These are phyloP conservation scores for Sinelater perroti DNA, from an alignment of 2,888 invertebrate genomes.

Conservation along the genomic window DNA sequence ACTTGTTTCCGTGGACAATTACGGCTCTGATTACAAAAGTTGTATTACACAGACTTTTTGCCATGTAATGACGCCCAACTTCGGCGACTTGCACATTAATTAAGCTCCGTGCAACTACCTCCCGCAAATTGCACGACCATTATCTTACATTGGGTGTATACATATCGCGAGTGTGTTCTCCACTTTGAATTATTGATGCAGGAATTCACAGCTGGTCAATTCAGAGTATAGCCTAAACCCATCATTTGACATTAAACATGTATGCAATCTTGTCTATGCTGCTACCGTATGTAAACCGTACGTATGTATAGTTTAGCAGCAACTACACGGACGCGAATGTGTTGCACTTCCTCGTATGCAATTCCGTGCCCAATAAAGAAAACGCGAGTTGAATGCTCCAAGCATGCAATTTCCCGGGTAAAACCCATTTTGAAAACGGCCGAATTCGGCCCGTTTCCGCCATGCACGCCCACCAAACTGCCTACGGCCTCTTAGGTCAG, in stretches of 20 bases:
- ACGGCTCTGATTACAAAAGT: no score
- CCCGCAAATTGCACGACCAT: slow-evolving; percentile 1
- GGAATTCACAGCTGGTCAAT: slow-evolving; percentile 53
- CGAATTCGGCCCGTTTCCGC: no score
- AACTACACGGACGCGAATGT: background rate
- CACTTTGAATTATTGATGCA: slow-evolving; percentile 53
- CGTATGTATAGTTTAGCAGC: background rate
- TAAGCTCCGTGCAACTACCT: slow-evolving; percentile 10
- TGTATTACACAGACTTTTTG: no score
- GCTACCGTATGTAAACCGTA: slow-evolving; percentile 8
- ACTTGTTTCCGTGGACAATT: no score
- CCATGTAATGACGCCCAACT: no score
- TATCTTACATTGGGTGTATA: background rate
- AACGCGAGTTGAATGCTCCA: background rate
- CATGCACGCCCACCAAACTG: no score
- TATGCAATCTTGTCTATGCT: slow-evolving; percentile 33
- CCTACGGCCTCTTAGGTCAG: background rate
- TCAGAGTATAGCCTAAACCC: slow-evolving; percentile 44
- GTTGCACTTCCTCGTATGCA: background rate
- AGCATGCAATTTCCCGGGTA: slow-evolving; percentile 1
- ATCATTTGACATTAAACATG: slow-evolving; percentile 48
- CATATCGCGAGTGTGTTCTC: slow-evolving; percentile 43
- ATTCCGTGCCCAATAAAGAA: background rate
- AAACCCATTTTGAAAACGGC: no score
- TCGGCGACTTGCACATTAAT: no score